Evolutionary conservation across 2,797 vertebrate species (phyloP).

Genomic region (Oryzias sinensis): DNA sequence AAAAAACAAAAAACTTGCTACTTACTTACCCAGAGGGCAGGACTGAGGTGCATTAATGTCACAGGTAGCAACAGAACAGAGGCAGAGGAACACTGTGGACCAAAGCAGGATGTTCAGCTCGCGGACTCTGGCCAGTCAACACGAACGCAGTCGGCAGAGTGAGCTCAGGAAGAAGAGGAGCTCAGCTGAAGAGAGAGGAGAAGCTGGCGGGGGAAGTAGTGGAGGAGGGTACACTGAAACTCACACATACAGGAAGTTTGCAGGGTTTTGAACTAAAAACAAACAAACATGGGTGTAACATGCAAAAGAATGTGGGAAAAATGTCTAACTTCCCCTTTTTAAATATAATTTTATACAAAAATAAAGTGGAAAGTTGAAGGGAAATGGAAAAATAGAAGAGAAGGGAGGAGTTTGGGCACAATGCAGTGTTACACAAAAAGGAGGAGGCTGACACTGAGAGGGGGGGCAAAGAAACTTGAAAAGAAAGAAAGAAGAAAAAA

Average conservation of each 20-base stretch:
- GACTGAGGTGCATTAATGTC: constrained; percentile 45
- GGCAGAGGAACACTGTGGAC: constrained; percentile 38
- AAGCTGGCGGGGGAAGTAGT: constrained; percentile 59
- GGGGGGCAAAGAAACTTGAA: constrained; percentile 34
- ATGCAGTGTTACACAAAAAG: constrained; percentile 32
- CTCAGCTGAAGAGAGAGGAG: constrained; percentile 54
- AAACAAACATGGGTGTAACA: constrained; percentile 10
- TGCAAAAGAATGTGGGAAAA: background rate
- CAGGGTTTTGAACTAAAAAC: constrained; percentile 1
- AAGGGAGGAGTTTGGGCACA: constrained; percentile 44
- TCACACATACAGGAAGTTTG: constrained; percentile 42
- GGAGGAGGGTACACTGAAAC: constrained; percentile 57
- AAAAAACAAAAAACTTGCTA: constrained; percentile 30
- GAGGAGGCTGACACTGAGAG: constrained; percentile 22
- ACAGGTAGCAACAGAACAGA: constrained; percentile 28
- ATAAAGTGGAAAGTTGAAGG: background rate
- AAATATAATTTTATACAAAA: background rate
- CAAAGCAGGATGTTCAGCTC: constrained; percentile 73
- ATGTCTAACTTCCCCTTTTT: background rate
- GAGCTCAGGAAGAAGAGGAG: constrained; percentile 56
- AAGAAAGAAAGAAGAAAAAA: constrained; percentile 22
- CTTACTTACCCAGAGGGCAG: constrained; percentile 74
- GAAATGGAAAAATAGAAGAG: constrained; percentile 15
- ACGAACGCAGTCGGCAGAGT: constrained; percentile 80
- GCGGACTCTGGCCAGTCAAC: constrained; percentile 92